These are phyloP conservation scores for Salarias fasciatus DNA, from an alignment of 2,797 vertebrate genomes.

Conservation along the genomic window DNA sequence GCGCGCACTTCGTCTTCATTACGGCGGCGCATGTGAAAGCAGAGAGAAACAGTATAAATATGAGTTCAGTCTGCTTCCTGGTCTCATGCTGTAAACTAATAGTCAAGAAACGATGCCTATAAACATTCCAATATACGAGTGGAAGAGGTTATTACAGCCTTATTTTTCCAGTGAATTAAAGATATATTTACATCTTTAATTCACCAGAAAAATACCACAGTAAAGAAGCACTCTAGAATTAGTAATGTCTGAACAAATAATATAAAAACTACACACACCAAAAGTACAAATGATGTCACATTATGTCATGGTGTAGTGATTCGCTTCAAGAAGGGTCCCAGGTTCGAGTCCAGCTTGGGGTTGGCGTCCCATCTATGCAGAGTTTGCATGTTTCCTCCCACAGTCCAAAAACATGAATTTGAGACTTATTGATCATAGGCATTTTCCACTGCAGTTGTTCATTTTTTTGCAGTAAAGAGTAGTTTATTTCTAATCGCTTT, in stretches of 20 bases:
- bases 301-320: too few species aligned
- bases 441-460: too few species aligned
- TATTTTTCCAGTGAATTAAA: not conserved
- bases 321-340: too few species aligned
- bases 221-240: not conserved
- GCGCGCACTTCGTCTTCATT: slow-evolving; percentile 71
- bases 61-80: slow-evolving; percentile 36
- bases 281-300: not conserved
- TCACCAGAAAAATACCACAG: not conserved
- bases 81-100: slow-evolving; percentile 5
- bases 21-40: slow-evolving; percentile 41
- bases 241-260: not conserved
- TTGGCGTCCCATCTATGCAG: too few species aligned
- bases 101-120: slow-evolving; percentile 4
- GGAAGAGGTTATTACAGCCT: not conserved
- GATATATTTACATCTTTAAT: too few species aligned
- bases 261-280: not conserved
- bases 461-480: too few species aligned
- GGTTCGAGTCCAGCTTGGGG: too few species aligned
- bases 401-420: too few species aligned
- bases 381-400: too few species aligned
- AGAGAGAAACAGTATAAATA: slow-evolving; percentile 25
- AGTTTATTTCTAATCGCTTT: too few species aligned
- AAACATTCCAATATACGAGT: slow-evolving; percentile 3
- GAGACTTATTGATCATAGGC: too few species aligned